Conservation (phyloP, 2,113 vertebrate genomes). For the Phrynosoma platyrhinos region DNA sequence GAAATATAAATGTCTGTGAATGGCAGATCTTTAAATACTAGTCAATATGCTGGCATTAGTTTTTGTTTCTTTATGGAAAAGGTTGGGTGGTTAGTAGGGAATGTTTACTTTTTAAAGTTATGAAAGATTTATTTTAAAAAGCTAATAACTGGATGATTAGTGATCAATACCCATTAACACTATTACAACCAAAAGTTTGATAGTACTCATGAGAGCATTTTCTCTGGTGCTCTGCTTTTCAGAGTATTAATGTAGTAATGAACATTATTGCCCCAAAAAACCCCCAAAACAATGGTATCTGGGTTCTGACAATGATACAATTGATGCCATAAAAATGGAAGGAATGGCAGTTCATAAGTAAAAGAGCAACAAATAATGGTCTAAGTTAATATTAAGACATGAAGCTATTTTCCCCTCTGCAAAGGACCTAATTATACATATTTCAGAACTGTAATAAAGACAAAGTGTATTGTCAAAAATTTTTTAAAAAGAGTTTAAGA, state of each 20-base stretch:
- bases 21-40: background rate
- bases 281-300: background rate
- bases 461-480: no score
- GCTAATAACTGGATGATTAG: background rate
- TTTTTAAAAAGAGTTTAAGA: no score
- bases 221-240: background rate
- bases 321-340: no score
- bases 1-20: background rate
- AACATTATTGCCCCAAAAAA: background rate
- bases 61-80: background rate
- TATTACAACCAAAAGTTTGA: background rate
- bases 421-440: background rate
- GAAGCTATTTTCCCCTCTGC: background rate
- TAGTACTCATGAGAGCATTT: background rate
- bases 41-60: background rate
- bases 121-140: background rate
- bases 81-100: background rate
- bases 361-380: background rate
- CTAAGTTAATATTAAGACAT: background rate
- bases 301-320: no score
- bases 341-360: background rate
- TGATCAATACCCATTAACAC: background rate
- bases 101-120: background rate
- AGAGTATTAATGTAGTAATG: background rate
- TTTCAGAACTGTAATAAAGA: slow-evolving; percentile 33